Evolutionary conservation across 2,888 invertebrate genomes (phyloP).

Genomic region (Synergus laeviventris): DNA sequence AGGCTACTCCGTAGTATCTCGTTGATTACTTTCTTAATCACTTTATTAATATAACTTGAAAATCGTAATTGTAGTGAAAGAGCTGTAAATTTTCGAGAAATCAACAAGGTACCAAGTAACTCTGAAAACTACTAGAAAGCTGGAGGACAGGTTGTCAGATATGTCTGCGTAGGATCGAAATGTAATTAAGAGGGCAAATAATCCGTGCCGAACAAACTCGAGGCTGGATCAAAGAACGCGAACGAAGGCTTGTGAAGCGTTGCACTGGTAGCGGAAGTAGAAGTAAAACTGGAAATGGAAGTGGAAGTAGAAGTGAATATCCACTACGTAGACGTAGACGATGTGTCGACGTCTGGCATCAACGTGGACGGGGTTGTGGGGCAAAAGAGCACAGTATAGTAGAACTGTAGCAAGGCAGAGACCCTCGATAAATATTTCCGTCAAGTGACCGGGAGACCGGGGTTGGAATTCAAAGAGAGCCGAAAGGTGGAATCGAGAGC

Average conservation of each 20-base stretch:
- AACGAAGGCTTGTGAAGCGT: constrained; percentile 52
- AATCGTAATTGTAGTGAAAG: background rate
- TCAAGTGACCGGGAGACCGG: constrained; percentile 70
- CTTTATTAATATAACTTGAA: background rate
- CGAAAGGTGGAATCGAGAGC: constrained; percentile 72
- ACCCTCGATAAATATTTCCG: constrained; percentile 75
- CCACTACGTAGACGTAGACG: constrained; percentile 41
- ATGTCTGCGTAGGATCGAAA: constrained; percentile 64
- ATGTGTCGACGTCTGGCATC: constrained; percentile 61
- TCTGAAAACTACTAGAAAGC: constrained; percentile 30
- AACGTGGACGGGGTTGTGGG: constrained; percentile 56
- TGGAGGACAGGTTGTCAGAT: constrained; percentile 38
- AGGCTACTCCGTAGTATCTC: background rate
- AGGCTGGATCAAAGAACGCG: constrained; percentile 71
- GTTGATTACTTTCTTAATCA: background rate
- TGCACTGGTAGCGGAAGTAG: constrained; percentile 49
- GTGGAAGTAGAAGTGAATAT: constrained; percentile 43
- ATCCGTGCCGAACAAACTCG: constrained; percentile 69
- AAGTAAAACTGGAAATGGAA: constrained; percentile 40
- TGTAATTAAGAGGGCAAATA: constrained; percentile 74
- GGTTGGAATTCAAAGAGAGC: constrained; percentile 72
- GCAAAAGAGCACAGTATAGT: constrained; percentile 43
- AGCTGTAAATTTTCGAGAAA: constrained; percentile 19
- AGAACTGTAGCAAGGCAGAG: constrained; percentile 40
- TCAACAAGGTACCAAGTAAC: constrained; percentile 31